Percentiles rank a stretch among this genome's conserved stretches.
Evolutionary conservation across 2,888 invertebrate genomes (phyloP).

Genomic region (Tyria jacobaeae): DNA sequence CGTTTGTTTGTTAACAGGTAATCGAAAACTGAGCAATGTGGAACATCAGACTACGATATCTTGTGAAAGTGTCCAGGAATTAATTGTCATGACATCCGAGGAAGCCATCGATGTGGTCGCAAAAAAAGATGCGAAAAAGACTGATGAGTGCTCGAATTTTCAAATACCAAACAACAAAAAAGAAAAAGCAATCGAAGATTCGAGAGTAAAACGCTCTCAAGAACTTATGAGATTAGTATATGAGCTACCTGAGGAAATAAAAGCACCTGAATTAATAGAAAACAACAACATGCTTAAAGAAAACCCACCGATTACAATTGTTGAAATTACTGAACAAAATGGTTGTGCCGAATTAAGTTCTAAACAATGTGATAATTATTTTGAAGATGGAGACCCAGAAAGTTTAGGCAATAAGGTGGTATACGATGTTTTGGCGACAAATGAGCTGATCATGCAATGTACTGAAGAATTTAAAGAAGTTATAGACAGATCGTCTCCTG

Average conservation of each 20-base stretch:
- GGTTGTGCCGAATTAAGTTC: conserved; percentile 77
- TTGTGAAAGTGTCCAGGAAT: conserved; percentile 51
- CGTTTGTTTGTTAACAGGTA: conserved; percentile 44
- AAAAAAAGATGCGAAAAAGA: conserved; percentile 74
- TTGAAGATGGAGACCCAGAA: conserved; percentile 69
- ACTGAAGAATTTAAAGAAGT: conserved; percentile 75
- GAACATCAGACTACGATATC: conserved; percentile 47
- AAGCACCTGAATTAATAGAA: conserved; percentile 63
- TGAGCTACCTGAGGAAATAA: conserved; percentile 78
- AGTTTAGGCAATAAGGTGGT: conserved; percentile 77
- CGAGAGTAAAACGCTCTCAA: conserved; percentile 63
- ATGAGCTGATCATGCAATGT: conserved; percentile 71
- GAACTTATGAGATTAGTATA: conserved; percentile 83
- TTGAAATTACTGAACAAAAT: conserved; percentile 81
- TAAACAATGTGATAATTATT: conserved; percentile 70
- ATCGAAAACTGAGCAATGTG: conserved; percentile 64
- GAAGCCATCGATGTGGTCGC: conserved; percentile 76
- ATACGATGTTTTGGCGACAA: conserved; percentile 72
- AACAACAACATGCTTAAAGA: conserved; percentile 82
- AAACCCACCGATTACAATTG: conserved; percentile 80
- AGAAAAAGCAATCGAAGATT: conserved; percentile 61
- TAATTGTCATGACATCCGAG: conserved; percentile 80
- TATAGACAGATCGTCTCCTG: conserved; percentile 75
- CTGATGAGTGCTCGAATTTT: conserved; percentile 68
- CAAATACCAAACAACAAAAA: conserved; percentile 67